These are phyloP conservation scores for Bucco capensis DNA, from an alignment of 2,113 vertebrate species.

Conservation along the genomic window DNA sequence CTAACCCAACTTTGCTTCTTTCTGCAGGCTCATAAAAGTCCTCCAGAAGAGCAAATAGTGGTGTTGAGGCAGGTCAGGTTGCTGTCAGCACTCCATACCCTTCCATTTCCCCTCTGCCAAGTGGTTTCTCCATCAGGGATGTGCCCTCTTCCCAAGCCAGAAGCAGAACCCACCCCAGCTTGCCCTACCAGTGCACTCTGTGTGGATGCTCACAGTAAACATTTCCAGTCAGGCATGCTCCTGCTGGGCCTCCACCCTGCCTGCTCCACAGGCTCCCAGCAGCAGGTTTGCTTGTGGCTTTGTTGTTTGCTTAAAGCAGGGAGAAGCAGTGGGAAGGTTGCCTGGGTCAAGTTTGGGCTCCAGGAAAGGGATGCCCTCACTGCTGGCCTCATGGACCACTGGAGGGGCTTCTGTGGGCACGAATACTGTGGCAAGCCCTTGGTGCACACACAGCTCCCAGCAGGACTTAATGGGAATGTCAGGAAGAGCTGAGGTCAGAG, in stretches of 20 bases:
- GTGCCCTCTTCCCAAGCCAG: neutral
- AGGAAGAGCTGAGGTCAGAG: no score
- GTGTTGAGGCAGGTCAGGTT: neutral
- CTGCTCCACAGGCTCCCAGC: neutral
- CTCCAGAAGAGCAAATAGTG: neutral
- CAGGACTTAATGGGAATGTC: accelerated
- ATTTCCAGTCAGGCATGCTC: neutral
- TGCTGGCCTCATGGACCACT: neutral
- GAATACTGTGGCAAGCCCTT: accelerated
- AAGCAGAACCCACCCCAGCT: neutral
- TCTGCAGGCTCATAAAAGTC: neutral
- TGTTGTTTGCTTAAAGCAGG: neutral
- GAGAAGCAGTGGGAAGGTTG: neutral
- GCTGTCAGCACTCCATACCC: neutral
- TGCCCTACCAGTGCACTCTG: neutral
- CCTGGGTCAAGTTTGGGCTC: neutral
- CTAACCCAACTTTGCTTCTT: neutral
- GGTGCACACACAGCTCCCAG: neutral
- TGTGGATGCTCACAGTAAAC: neutral
- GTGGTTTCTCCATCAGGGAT: neutral
- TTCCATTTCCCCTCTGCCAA: neutral
- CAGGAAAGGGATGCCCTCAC: neutral
- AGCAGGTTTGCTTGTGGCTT: no score
- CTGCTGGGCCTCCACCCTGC: neutral
- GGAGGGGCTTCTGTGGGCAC: neutral